Evolutionary conservation across 2,888 invertebrate species (phyloP).

Genomic region (Ptychoptera contaminata): DNA sequence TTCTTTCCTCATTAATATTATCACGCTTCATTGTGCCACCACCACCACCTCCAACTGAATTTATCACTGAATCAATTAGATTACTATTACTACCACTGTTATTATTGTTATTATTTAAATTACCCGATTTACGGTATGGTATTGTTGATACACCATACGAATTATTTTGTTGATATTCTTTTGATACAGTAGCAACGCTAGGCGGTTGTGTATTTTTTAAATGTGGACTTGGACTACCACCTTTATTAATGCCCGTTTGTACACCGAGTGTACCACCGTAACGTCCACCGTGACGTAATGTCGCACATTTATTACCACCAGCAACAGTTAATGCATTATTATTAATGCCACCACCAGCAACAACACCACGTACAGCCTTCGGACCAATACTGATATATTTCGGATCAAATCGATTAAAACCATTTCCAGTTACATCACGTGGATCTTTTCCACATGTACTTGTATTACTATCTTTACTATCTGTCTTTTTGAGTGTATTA

Average conservation of each 20-base stretch:
- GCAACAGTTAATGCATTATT: slow-evolving; percentile 20
- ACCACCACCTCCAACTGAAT: background rate
- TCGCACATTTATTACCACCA: slow-evolving; percentile 28
- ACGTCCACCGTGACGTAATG: slow-evolving; percentile 29
- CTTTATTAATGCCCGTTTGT: slow-evolving; percentile 17
- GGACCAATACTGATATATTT: slow-evolving; percentile 32
- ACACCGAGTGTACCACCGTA: slow-evolving; percentile 26
- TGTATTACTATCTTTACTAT: background rate
- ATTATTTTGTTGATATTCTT: slow-evolving; percentile 19
- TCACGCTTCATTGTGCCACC: background rate
- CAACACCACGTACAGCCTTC: slow-evolving; percentile 24
- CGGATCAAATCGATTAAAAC: slow-evolving; percentile 32
- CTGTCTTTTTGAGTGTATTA: slow-evolving; percentile 6
- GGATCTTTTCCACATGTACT: slow-evolving; percentile 21
- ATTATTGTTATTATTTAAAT: background rate
- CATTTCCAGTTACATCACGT: slow-evolving; percentile 28
- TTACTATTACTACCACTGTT: background rate
- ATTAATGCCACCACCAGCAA: slow-evolving; percentile 25
- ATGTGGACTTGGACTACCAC: slow-evolving; percentile 28
- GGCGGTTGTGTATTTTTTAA: slow-evolving; percentile 30
- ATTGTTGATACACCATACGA: slow-evolving; percentile 5
- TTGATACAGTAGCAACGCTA: slow-evolving; percentile 30
- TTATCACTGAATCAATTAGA: background rate
- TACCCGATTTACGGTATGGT: slow-evolving; percentile 7
- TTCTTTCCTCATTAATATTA: background rate